Conservation (phyloP, 2,113 vertebrate genomes). For the Zosterops hypoxanthus region DNA sequence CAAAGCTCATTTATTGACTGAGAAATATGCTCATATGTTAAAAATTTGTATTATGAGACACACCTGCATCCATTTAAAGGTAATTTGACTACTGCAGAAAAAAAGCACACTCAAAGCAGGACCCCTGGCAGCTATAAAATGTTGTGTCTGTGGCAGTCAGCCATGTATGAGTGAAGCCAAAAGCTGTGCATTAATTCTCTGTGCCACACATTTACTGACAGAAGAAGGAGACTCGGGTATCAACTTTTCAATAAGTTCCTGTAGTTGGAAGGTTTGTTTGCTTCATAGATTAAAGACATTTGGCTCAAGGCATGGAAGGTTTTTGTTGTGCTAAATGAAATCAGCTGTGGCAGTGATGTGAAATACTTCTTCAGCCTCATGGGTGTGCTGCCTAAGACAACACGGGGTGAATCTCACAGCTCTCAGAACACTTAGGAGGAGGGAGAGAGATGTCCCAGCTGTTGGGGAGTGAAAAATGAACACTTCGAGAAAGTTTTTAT, state of each 20-base stretch:
- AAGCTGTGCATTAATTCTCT: conserved; percentile 12
- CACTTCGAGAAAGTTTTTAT: background rate
- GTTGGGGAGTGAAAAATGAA: background rate
- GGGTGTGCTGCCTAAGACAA: conserved; percentile 46
- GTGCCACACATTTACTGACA: conserved; percentile 32
- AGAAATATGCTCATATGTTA: conserved; percentile 3
- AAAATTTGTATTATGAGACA: conserved; percentile 25
- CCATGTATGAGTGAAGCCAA: conserved; percentile 11
- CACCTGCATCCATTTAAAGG: conserved; percentile 58
- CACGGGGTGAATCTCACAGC: background rate
- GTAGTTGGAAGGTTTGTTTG: conserved; percentile 36
- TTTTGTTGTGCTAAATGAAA: conserved; percentile 58
- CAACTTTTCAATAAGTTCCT: conserved; percentile 35
- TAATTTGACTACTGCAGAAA: conserved; percentile 42
- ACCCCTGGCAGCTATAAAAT: conserved; percentile 3
- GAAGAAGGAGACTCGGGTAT: background rate
- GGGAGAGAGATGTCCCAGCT: conserved; percentile 1
- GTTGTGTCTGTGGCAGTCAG: conserved; percentile 31
- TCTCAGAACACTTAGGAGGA: background rate
- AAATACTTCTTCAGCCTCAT: conserved; percentile 12
- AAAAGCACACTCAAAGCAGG: conserved; percentile 8
- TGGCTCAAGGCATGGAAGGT: conserved; percentile 29
- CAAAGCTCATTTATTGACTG: conserved; percentile 18
- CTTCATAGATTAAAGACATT: conserved; percentile 56
- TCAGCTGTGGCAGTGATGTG: conserved; percentile 41